Base-by-base conservation (phyloP, 2,797 vertebrate genomes). In the Pipistrellus pipistrellus region DNA sequence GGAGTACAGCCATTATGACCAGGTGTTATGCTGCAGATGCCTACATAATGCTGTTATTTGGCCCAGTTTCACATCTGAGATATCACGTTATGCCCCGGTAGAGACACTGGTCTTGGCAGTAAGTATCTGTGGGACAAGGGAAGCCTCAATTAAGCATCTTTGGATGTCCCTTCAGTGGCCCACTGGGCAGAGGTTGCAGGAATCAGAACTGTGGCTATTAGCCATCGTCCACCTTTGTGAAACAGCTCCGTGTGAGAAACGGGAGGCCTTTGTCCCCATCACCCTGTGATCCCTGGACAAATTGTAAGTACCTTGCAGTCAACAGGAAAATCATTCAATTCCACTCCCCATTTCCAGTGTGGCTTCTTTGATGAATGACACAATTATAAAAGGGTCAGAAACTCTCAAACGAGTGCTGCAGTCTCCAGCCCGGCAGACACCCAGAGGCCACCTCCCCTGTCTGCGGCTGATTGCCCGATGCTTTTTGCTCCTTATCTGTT, bases 351-450 rank as follows among this genome's bases (percentile, higher is more conserved):
- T 97, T 97, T 96, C 85, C 97, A 97, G 85, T 88, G 84, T 86
- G 75, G 95, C 93, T 96, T 96, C 83, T 88, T 96, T 97, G 92
- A 97, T 89, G 97, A 98, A 98, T 76, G 93, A 87, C 57, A 94
- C 66, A 97, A 94, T 97, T 88, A 98, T 96, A 96, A 97, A 97
- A 97, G 64, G 53, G 92, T 35, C 91, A 92, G 77, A 96, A 94
- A 87, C 44, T 35, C 76, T 86, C 78, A 95, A 96, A 91, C 23
- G 96, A 71, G 81, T 90, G 69, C 68, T 73, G 10, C 78, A 91
- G 90, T 91, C 89, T 23, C 76, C 30, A 89, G 78, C 57, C 85
- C 75, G 51, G 41, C n/a, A 96, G 94, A 96, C 84, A 93, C 81
- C 88, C 76, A 20, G 86, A 30, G 72, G 88, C 86, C 62, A 27